Evolutionary conservation across 1,140 invertebrate genomes (phyloP), one percentile per base, ranked within the genome.

Genomic region (Calosoma granatense): DNA sequence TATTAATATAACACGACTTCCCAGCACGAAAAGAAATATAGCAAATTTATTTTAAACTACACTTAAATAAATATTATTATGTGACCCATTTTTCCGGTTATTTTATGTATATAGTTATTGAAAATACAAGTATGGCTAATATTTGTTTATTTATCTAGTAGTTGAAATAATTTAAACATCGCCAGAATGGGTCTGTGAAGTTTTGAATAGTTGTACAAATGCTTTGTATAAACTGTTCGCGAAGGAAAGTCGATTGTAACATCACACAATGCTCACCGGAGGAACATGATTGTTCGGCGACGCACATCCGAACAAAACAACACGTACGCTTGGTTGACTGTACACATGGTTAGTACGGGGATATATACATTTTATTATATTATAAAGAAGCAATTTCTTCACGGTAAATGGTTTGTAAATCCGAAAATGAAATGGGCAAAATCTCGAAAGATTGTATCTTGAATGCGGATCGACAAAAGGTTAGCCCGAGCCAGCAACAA

Each of bases 371-470:
- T 47, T 47, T 47, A 47, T 47, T 47, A 47, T 47, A 47, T 47
- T 47, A 47, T 47, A 47, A 47, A 47, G 41, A 47, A 47, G 41
- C 41, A 47, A 47, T 47, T 47, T 47, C 41, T 47, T 47, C 41
- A 47, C 41, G 41, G 41, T 47, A 12, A 47, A 47, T 47, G 41
- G 41, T 47, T 47, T 47, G 41, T 47, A 47, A 47, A 47, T 47
- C 41, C 41, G 17, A 47, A 47, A 47, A 47, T 47, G 41, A 47
- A 47, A 47, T 47, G 41, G 41, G 41, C 41, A 47, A 47, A 47
- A 47, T 47, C 41, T 47, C 15, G 15, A 47, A 36, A 36, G 26
- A 47, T 47, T 47, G 41, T 47, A 47, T 47, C 41, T 47, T 17
- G 41, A 47, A 47, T 36, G 26, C n/a, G 41, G 41, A 4, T 12